These are phyloP conservation scores for Menidia beryllina DNA, from an alignment of 2,113 vertebrate species.

Conservation along the genomic window DNA sequence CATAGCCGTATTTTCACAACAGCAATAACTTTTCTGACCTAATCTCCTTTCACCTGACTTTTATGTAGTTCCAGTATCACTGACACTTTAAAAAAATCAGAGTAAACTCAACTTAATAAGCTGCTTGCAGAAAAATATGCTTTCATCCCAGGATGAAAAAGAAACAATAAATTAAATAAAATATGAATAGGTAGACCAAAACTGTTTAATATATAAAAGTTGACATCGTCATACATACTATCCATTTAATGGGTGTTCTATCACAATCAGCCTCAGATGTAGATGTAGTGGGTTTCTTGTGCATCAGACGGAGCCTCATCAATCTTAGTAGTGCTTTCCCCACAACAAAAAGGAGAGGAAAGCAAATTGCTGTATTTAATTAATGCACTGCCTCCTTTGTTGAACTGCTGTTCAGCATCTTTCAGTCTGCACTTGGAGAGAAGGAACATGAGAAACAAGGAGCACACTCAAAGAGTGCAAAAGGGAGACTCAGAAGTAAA, in stretches of 20 bases:
- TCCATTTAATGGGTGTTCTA: constrained; percentile 80
- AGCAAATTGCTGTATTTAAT: constrained; percentile 86
- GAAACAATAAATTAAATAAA: constrained; percentile 54
- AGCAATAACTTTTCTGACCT: neutral
- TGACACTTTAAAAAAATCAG: constrained; percentile 10
- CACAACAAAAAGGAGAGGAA: constrained; percentile 79
- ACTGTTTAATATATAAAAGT: constrained; percentile 75
- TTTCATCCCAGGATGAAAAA: constrained; percentile 32
- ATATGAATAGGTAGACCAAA: constrained; percentile 58
- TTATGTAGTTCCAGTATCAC: constrained; percentile 1
- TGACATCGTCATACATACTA: constrained; percentile 82
- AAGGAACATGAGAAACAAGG: constrained; percentile 56
- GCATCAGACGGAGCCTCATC: constrained; percentile 78
- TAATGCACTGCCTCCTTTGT: constrained; percentile 83
- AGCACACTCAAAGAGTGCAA: constrained; percentile 28
- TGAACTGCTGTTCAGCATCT: constrained; percentile 83
- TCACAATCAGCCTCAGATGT: constrained; percentile 83
- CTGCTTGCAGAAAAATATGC: constrained; percentile 46
- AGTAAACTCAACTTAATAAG: constrained; percentile 4
- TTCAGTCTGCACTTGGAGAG: constrained; percentile 67
- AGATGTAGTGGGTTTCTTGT: constrained; percentile 80
- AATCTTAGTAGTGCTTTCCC: constrained; percentile 80
- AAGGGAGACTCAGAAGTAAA: constrained; percentile 39
- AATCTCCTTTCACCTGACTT: neutral
- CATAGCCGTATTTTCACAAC: neutral